These are phyloP conservation scores for human (Homo sapiens) DNA, from an alignment of 2,113 vertebrate species.

Conservation along the genomic window GRCh38 chr17:28052501-28053000, in stretches of 20 bases:
- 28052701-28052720: slow-evolving; percentile 21
- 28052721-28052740: slow-evolving; percentile 25
- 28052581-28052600: not conserved
- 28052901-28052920: too few species aligned
- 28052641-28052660: slow-evolving; percentile 16
- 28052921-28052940: too few species aligned
- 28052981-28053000: too few species aligned
- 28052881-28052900: too few species aligned
- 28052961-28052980: too few species aligned
- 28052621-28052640: not conserved
- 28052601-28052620: not conserved
- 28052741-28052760: not conserved
- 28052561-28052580: not conserved
- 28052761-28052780: not conserved
- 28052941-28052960: too few species aligned
- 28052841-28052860: not conserved
- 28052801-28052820: not conserved
- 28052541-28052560: not conserved
- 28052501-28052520: not conserved
- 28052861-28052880: not conserved
- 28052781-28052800: not conserved
- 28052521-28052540: not conserved
- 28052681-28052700: not conserved
- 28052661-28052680: slow-evolving; percentile 44
- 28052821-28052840: not conserved